A percentile compares a stretch with the other conserved stretches of the same genome.
Conservation (phyloP, 2,888 invertebrate genomes). For the Mylabris sibirica region DNA sequence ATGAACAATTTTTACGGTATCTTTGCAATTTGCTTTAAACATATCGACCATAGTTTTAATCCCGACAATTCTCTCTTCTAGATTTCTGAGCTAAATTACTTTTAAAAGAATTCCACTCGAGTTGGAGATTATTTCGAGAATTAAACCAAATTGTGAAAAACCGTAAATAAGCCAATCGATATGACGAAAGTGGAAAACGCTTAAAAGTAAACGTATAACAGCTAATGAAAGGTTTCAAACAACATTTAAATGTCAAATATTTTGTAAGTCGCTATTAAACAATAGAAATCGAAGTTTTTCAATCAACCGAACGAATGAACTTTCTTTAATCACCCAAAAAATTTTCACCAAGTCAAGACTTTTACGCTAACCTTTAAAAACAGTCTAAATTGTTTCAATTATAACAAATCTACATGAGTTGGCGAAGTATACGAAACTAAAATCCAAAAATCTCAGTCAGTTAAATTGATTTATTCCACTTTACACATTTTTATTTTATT, state of each 20-base stretch:
- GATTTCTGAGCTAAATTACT: not conserved
- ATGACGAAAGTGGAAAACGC: not conserved
- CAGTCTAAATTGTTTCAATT: too few species aligned
- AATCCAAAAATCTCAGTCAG: not conserved
- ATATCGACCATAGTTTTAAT: not conserved
- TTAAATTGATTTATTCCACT: not conserved
- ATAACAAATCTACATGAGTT: too few species aligned
- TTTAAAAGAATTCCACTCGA: too few species aligned
- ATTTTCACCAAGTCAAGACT: too few species aligned
- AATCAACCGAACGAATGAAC: not conserved
- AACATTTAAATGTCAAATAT: conserved; percentile 11
- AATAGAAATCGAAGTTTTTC: not conserved
- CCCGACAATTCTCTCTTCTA: not conserved
- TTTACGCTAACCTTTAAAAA: too few species aligned
- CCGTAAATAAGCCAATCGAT: not conserved
- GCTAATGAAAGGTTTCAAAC: not conserved
- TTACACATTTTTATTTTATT: conserved; percentile 16
- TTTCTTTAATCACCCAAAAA: too few species aligned
- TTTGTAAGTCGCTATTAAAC: not conserved
- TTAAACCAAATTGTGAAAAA: not conserved
- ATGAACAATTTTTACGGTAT: not conserved
- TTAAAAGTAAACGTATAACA: not conserved
- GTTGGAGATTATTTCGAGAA: not conserved
- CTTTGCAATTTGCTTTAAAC: not conserved
- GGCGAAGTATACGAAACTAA: not conserved